Evolutionary conservation across 2,113 vertebrate genomes (phyloP).

Genomic region (Motacilla alba): DNA sequence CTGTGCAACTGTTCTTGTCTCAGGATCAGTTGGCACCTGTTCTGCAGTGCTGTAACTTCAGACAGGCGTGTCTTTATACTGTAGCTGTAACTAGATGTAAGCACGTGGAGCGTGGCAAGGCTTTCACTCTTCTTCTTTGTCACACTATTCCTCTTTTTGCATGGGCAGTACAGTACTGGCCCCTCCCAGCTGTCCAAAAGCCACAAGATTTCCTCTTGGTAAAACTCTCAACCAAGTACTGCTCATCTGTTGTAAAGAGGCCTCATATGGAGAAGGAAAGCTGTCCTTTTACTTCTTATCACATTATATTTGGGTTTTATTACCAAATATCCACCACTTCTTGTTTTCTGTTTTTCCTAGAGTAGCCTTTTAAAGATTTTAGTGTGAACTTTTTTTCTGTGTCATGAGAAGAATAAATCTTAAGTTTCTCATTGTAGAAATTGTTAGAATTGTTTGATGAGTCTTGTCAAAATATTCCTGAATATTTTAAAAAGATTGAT

Average conservation of each 20-base stretch:
- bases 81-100: not conserved
- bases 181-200: not conserved
- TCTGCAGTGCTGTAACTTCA: not conserved
- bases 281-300: not conserved
- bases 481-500: not conserved
- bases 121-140: not conserved
- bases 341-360: not conserved
- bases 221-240: not conserved
- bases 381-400: not conserved
- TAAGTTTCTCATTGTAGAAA: not conserved
- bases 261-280: not conserved
- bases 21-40: not conserved
- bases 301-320: not conserved
- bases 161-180: not conserved
- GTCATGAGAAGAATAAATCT: not conserved
- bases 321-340: not conserved
- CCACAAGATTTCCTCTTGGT: not conserved
- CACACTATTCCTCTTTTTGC: not conserved
- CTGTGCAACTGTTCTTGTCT: not conserved
- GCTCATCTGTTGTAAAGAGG: not conserved
- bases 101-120: rapidly evolving
- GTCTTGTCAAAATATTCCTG: not conserved
- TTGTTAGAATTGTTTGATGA: conserved; percentile 9
- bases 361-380: not conserved
- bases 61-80: not conserved